phyloP scores from a whole-genome alignment of 2,797 vertebrate species.

The Muscicapa striata region DNA sequence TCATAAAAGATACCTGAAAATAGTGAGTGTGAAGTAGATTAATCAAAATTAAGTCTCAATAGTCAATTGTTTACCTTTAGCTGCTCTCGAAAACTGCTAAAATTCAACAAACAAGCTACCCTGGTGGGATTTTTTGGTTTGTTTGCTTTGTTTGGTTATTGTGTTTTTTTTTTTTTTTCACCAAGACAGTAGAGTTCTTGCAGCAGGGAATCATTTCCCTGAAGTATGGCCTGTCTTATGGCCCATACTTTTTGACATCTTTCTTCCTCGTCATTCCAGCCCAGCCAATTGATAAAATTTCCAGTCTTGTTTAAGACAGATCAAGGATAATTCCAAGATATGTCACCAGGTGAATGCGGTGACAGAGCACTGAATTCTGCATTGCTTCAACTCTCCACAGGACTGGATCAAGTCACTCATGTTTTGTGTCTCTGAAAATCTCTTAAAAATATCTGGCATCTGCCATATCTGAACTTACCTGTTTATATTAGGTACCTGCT shows the following conservation, averaged over 20 bases:
- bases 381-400: neutral
- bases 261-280: neutral
- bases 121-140: too few species aligned
- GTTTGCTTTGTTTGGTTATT: neutral
- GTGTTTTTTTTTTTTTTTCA: neutral
- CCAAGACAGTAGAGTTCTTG: neutral
- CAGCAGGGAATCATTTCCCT: neutral
- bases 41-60: neutral
- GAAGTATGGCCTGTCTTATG: neutral
- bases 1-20: neutral
- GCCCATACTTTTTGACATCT: neutral
- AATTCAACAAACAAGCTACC: neutral
- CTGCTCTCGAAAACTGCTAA: neutral
- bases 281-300: neutral
- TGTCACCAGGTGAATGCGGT: neutral
- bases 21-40: neutral
- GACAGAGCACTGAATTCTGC: neutral
- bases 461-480: neutral
- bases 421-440: neutral
- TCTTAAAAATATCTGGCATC: neutral
- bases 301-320: neutral
- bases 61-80: neutral
- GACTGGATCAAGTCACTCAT: neutral
- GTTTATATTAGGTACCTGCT: neutral
- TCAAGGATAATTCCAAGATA: neutral